Conservation (phyloP, 2,113 vertebrate genomes). For the Odocoileus virginianus region DNA sequence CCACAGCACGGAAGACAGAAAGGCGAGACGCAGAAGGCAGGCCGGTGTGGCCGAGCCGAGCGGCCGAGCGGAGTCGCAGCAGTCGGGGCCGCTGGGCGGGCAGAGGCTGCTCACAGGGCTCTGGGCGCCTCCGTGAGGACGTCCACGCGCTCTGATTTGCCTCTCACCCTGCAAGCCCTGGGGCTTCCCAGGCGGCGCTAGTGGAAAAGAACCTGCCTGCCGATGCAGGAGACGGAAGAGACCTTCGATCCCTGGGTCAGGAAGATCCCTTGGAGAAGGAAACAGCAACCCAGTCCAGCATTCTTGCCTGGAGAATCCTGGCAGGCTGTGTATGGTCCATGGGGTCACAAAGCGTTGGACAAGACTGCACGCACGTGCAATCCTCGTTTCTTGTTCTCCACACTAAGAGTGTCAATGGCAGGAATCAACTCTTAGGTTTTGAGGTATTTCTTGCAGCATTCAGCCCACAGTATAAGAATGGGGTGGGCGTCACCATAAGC, state of each 20-base stretch:
- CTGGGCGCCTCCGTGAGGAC: background rate
- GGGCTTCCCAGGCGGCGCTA: background rate
- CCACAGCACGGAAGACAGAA: background rate
- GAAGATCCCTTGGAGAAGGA: background rate
- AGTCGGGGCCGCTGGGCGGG: background rate
- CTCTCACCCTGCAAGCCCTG: background rate
- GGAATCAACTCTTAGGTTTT: background rate
- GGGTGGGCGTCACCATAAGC: background rate
- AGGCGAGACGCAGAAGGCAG: background rate
- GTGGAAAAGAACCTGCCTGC: background rate
- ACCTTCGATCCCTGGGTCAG: background rate
- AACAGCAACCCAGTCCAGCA: background rate
- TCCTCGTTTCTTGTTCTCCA: background rate
- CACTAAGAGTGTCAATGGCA: background rate
- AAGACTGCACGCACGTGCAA: background rate
- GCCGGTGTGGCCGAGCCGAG: background rate
- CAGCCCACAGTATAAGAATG: background rate
- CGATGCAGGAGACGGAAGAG: accelerated
- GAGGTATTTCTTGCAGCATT: background rate
- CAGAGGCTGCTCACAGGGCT: background rate
- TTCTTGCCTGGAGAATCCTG: background rate
- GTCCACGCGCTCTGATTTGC: accelerated
- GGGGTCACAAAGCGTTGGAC: background rate
- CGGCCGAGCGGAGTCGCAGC: too few relatives aligned
- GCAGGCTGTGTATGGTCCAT: background rate